These are phyloP conservation scores for Drosophila quasianomalipes DNA, from an alignment of 2,888 invertebrate species.

Conservation along the genomic window DNA sequence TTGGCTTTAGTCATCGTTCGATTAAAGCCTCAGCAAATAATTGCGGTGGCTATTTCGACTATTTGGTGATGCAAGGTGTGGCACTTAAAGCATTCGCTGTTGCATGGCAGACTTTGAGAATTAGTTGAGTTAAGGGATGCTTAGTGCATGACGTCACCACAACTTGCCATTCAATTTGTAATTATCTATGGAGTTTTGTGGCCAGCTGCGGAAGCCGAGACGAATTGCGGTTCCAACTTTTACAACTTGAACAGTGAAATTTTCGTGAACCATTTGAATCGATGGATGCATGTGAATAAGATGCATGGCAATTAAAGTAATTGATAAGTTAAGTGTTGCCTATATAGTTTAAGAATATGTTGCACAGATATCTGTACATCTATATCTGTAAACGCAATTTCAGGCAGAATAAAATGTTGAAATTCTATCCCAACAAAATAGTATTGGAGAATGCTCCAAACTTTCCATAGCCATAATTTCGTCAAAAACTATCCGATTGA, in stretches of 20 bases:
- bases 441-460: no score
- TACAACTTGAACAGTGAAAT: conserved; percentile 15
- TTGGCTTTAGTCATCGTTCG: conserved; percentile 8
- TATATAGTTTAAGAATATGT: not conserved
- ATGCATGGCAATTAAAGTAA: not conserved
- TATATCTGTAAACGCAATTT: not conserved
- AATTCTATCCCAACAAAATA: no score
- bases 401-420: no score
- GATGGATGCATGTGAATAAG: not conserved
- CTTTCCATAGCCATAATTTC: no score
- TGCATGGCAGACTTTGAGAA: conserved; percentile 8
- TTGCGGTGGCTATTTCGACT: conserved; percentile 25
- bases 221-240: conserved; percentile 30
- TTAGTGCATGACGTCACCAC: conserved; percentile 32
- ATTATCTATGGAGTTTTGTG: conserved; percentile 32
- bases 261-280: conserved; percentile 9
- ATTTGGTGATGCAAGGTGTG: conserved; percentile 26
- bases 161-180: conserved; percentile 17
- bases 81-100: conserved; percentile 33
- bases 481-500: no score
- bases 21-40: conserved; percentile 42
- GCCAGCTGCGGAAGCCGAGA: conserved; percentile 19
- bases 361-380: not conserved
- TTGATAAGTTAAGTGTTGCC: not conserved
- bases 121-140: conserved; percentile 33